phyloP scores from a whole-genome alignment of 2,113 vertebrate genomes.

The Aphyosemion australe region DNA sequence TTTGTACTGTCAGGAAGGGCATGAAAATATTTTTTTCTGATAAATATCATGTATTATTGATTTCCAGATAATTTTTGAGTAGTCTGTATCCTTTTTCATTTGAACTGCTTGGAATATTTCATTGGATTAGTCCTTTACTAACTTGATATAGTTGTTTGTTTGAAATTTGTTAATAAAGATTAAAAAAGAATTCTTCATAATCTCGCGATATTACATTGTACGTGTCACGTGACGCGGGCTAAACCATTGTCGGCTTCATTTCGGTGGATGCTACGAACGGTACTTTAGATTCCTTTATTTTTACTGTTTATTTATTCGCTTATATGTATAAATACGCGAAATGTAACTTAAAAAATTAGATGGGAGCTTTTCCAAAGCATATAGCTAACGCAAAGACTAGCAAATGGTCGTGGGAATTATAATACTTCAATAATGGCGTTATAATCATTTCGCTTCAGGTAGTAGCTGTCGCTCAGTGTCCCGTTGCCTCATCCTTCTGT shows the following conservation, averaged over 20 bases:
- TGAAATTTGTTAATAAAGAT: too few species aligned
- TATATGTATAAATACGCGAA: conserved; percentile 12
- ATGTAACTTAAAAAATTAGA: rapidly evolving
- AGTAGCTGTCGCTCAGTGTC: too few species aligned
- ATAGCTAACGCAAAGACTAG: rapidly evolving
- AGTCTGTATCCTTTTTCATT: too few species aligned
- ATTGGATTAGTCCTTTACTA: too few species aligned
- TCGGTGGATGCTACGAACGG: conserved; percentile 36
- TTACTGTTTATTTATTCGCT: conserved; percentile 8
- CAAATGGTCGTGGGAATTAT: neutral
- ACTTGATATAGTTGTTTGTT: too few species aligned
- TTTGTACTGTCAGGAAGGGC: too few species aligned
- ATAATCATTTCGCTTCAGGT: neutral
- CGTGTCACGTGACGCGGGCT: conserved; percentile 47
- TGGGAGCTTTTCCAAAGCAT: neutral
- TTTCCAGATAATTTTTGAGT: too few species aligned
- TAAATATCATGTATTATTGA: too few species aligned
- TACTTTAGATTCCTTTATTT: conserved; percentile 27
- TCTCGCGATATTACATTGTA: conserved; percentile 46
- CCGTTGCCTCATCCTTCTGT: neutral
- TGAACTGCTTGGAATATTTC: too few species aligned
- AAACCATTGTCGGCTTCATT: conserved; percentile 26
- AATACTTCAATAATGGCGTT: neutral
- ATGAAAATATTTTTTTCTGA: too few species aligned
- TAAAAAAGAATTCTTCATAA: neutral